Percentiles rank a stretch among this genome's conserved stretches.
phyloP scores from a whole-genome alignment of 2,113 vertebrate genomes.

The Hippocampus mohnikei region DNA sequence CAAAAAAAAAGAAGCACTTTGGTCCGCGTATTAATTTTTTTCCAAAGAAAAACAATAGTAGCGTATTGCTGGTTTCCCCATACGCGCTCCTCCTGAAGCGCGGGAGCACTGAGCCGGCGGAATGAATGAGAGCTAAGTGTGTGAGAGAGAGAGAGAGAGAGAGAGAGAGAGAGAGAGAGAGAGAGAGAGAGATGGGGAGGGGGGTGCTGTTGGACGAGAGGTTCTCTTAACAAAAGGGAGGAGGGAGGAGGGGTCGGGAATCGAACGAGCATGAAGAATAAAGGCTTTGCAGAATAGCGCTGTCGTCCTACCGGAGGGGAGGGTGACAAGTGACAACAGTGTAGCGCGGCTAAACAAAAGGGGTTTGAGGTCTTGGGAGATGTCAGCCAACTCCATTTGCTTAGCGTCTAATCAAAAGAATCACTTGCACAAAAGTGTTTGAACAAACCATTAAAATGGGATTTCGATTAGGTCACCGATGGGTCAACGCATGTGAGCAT shows the following conservation, averaged over 20 bases:
- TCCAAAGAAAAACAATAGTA: constrained; percentile 25
- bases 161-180: constrained; percentile 28
- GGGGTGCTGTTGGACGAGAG: constrained; percentile 41
- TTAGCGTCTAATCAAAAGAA: constrained; percentile 59
- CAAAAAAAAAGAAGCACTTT: constrained; percentile 37
- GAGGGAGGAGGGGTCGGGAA: constrained; percentile 52
- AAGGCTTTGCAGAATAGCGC: constrained; percentile 62
- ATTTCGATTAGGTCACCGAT: not conserved
- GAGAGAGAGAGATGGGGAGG: constrained; percentile 33
- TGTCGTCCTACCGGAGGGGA: constrained; percentile 51
- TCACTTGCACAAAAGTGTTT: constrained; percentile 41
- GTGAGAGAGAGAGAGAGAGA: constrained; percentile 35
- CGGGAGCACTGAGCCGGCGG: constrained; percentile 51
- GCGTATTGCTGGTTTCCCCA: constrained; percentile 36
- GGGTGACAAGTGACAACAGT: constrained; percentile 49
- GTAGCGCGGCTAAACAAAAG: constrained; percentile 66
- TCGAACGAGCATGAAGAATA: constrained; percentile 55
- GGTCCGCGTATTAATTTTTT: constrained; percentile 20
- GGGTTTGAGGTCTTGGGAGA: constrained; percentile 57
- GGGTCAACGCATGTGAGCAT: not conserved
- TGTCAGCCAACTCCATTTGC: constrained; percentile 61
- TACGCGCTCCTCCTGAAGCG: constrained; percentile 43
- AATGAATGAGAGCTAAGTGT: constrained; percentile 59
- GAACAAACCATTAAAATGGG: constrained; percentile 32
- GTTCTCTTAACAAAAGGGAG: constrained; percentile 69